These are phyloP conservation scores for Unio pictorum DNA, from an alignment of 2,888 invertebrate genomes.

Conservation along the genomic window DNA sequence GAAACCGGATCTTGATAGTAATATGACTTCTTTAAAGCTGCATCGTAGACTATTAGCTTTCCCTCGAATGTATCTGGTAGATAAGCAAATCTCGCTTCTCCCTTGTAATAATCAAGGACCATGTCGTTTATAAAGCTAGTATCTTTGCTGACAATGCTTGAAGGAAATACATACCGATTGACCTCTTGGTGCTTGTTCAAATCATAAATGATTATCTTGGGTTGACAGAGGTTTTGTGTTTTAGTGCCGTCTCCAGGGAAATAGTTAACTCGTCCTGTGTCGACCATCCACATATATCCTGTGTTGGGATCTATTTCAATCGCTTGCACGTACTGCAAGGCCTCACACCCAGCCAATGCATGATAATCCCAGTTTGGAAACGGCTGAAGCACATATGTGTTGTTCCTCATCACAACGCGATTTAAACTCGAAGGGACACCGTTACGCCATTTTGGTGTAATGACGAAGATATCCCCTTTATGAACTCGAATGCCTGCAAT, in stretches of 20 bases:
- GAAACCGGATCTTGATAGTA: constrained; percentile 26
- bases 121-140: constrained; percentile 45
- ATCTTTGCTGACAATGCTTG: constrained; percentile 15
- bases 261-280: constrained; percentile 24
- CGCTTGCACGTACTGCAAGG: constrained; percentile 36
- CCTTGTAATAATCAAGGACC: constrained; percentile 36
- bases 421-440: constrained; percentile 39
- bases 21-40: constrained; percentile 21
- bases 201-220: neutral
- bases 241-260: constrained; percentile 1
- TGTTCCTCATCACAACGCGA: constrained; percentile 13
- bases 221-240: neutral
- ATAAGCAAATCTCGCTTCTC: constrained; percentile 36
- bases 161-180: constrained; percentile 29
- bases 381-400: constrained; percentile 20
- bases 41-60: constrained; percentile 44
- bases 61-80: constrained; percentile 43
- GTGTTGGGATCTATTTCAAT: constrained; percentile 46
- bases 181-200: neutral
- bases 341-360: constrained; percentile 25
- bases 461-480: constrained; percentile 28
- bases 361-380: constrained; percentile 37
- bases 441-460: constrained; percentile 30
- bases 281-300: constrained; percentile 44
- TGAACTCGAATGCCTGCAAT: constrained; percentile 25